phyloP scores from a whole-genome alignment of 2,113 vertebrate genomes.

The Crotalus tigris region DNA sequence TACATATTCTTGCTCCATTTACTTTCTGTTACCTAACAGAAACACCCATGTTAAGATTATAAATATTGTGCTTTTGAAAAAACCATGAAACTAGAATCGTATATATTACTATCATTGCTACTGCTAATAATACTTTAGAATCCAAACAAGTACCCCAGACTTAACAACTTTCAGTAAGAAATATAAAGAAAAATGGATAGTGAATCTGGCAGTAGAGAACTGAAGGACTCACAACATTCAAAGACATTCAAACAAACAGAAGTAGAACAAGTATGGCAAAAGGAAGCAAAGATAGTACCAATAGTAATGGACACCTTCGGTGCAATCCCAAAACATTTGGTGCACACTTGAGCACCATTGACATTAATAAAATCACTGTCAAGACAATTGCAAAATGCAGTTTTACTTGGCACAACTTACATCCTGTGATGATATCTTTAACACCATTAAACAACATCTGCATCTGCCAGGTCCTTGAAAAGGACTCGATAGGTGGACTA shows the following conservation, averaged over 20 bases:
- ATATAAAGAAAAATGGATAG: not conserved
- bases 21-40: not conserved
- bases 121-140: not conserved
- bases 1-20: not conserved
- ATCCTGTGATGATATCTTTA: not conserved
- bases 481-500: not conserved
- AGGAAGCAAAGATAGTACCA: not conserved
- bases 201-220: not conserved
- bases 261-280: not conserved
- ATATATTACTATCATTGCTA: not conserved
- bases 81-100: not conserved
- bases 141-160: not conserved
- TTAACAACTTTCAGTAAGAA: not conserved
- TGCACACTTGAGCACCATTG: not conserved
- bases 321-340: not conserved
- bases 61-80: not conserved
- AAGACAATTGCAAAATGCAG: not conserved
- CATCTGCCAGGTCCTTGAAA: not conserved
- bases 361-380: not conserved
- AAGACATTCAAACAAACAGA: not conserved
- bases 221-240: not conserved
- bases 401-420: not conserved
- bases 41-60: not conserved
- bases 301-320: not conserved
- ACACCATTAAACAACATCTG: not conserved